Evolutionary conservation across 2,888 invertebrate species (phyloP), one percentile per base, ranked within the genome.

Genomic region (Hirtodrosophila trivittata): DNA sequence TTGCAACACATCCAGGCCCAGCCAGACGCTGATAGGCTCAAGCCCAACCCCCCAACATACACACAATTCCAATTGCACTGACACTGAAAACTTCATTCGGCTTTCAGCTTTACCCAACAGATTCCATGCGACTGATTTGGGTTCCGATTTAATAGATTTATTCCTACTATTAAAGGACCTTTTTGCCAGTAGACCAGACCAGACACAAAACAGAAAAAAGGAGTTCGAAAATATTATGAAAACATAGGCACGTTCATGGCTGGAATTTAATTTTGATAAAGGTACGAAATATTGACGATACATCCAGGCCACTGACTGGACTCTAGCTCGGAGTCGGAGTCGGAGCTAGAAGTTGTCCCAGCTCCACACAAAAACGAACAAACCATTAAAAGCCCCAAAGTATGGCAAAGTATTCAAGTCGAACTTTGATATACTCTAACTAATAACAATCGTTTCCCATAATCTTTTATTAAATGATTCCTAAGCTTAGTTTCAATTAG

Each of bases 261-360:
- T 52, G 86, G 84, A 83, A 87, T 87, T 86, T 86, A 83, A 83
- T 83, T 83, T 83, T 83, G 80, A 87, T 86, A 83, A 76, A 87
- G 83, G 83, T 86, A 87, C 70, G 46, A 86, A 82, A 86, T 82
- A 82, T 86, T 77, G 82, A 70, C 82, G 85, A 82, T 82, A 75
- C 83, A 76, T 86, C 54, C 66, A 64, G 12, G n/a, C n/a, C n/a
- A n/a, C n/a, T n/a, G n/a, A n/a, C n/a, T n/a, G n/a, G n/a, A n/a
- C 16, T 33, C 35, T 25, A 12, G 5, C 16, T 14, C n/a, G 9
- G 14, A 45, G 38, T 30, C 37, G 47, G 33, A 42, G 51, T 12
- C 38, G 47, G 49, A 54, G 54, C 16, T 13, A 1, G 38, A n/a
- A 30, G 21, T 26, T 63, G 63, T 58, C 55, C 63, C 35, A 25